A percentile compares a stretch with the other conserved stretches of the same genome.
These are phyloP conservation scores for Scaeva pyrastri DNA, from an alignment of 2,888 invertebrate genomes.

Conservation along the genomic window DNA sequence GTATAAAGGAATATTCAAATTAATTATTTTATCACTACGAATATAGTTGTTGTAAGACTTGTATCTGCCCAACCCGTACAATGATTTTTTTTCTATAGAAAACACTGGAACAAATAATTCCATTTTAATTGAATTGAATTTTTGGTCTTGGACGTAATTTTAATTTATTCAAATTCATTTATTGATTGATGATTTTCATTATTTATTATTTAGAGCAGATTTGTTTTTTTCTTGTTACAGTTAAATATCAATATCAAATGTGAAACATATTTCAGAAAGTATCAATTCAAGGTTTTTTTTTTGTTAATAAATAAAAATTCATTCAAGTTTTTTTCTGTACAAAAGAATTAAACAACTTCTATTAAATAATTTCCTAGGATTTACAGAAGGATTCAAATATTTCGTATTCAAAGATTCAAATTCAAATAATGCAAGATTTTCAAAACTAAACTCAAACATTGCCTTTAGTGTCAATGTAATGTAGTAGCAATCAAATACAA, in stretches of 20 bases:
- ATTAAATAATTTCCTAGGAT: too few species aligned
- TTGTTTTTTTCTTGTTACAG: neutral
- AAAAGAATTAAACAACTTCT: too few species aligned
- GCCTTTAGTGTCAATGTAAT: too few species aligned
- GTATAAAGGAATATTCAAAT: slow-evolving; percentile 5
- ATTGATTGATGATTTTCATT: neutral
- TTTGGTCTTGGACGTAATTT: neutral
- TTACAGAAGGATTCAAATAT: too few species aligned
- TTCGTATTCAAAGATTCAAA: too few species aligned
- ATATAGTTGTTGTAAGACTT: neutral
- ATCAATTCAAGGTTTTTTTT: too few species aligned
- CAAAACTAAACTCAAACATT: too few species aligned
- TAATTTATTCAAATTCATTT: slow-evolving; percentile 1
- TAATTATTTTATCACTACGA: neutral
- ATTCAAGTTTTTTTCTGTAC: too few species aligned
- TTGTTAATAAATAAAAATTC: too few species aligned
- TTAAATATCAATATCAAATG: neutral
- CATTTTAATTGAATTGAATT: neutral
- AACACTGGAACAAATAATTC: neutral
- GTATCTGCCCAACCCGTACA: slow-evolving; percentile 13
- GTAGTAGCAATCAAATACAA: neutral
- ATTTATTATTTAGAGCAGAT: neutral
- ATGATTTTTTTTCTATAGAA: neutral
- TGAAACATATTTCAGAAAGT: neutral
- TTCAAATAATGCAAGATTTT: too few species aligned